Evolutionary conservation across 53 echinoderm and acorn worm species (phyloP).

Genomic region (Patiria pectinifera): DNA sequence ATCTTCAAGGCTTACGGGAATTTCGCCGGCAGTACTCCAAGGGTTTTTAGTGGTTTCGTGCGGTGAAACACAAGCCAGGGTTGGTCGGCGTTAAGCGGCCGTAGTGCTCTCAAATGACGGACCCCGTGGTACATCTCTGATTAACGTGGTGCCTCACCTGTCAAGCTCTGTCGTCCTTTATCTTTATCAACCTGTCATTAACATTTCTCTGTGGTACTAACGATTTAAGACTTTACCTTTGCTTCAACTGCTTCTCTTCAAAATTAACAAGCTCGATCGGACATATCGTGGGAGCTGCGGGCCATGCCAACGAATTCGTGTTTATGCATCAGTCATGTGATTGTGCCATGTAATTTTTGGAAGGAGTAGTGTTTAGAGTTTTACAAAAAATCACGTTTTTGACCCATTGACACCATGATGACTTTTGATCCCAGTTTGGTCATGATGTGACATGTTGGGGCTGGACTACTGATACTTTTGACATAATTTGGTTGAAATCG

Average conservation of each 20-base stretch:
- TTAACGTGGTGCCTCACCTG: conserved; percentile 1
- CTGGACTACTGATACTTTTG: no score
- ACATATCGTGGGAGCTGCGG: no score
- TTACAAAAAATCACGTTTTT: no score
- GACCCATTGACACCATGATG: no score
- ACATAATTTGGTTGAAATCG: no score
- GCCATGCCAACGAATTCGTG: no score
- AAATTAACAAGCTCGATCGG: neutral
- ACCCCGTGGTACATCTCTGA: conserved; percentile 7
- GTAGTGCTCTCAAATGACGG: conserved; percentile 29
- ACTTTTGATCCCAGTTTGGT: no score
- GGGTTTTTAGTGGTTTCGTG: conserved; percentile 20
- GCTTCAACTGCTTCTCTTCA: neutral
- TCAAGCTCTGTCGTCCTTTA: neutral
- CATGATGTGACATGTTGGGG: no score
- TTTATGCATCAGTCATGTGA: no score
- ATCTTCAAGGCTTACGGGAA: neutral
- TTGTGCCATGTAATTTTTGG: no score
- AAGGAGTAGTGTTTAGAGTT: no score
- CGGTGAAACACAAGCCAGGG: conserved; percentile 39
- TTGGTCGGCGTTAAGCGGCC: neutral
- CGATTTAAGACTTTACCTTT: neutral
- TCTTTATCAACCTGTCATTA: neutral
- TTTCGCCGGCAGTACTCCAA: neutral
- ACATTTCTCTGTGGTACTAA: neutral